A percentile compares a stretch with the other conserved stretches of the same genome.
These are phyloP conservation scores for Danio choprae DNA, from an alignment of 2,797 vertebrate species.

Conservation along the genomic window DNA sequence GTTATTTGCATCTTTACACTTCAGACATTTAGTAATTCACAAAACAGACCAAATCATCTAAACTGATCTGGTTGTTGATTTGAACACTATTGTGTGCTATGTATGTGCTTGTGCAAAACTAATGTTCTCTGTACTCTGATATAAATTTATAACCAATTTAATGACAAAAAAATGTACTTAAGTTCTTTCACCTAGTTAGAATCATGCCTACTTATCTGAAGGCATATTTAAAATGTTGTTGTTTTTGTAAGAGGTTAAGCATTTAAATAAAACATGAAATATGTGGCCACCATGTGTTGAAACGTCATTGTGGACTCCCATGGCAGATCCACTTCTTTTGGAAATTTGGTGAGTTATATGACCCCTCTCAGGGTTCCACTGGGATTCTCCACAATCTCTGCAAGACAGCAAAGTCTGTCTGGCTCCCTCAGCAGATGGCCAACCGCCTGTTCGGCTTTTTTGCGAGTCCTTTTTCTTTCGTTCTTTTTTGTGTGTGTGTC, in stretches of 20 bases:
- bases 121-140: no score
- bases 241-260: background rate
- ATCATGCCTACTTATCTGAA: background rate
- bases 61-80: no score
- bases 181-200: no score
- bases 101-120: no score
- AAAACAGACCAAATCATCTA: no score
- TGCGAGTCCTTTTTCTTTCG: conserved; percentile 4
- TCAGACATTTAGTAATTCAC: no score
- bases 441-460: conserved; percentile 42
- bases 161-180: no score
- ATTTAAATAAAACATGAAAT: background rate
- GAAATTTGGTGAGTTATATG: conserved; percentile 31
- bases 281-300: background rate
- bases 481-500: background rate
- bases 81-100: no score
- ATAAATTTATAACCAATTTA: no score
- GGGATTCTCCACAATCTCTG: conserved; percentile 26
- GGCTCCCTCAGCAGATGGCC: conserved; percentile 53
- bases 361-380: conserved; percentile 11
- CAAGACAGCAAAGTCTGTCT: conserved; percentile 46
- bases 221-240: background rate
- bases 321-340: conserved; percentile 44
- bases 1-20: no score
- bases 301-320: background rate